Evolutionary conservation across 1,140 invertebrate genomes (phyloP), one percentile per base, ranked within the genome.

Genomic region (Drosophila dunni): DNA sequence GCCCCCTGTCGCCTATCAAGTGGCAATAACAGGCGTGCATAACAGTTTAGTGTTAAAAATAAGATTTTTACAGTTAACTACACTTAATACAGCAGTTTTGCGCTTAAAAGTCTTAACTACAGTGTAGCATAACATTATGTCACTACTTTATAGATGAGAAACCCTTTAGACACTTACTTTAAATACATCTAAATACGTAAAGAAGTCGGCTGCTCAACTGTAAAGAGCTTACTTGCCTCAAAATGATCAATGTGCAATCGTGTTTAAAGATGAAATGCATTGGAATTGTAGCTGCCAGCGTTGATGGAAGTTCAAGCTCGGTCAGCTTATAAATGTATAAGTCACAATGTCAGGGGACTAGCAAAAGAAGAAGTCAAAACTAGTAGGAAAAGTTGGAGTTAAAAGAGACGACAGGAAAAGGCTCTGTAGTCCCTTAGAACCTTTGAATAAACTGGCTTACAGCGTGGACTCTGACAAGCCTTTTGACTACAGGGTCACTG

Each of bases 271-370:
- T 6, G 53, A 15, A 61, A 36, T 46, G 44, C 58, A 58, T 58
- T 58, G 7, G 20, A 45, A 10, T 36, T 45, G 36, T 36, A 42
- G 34, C 42, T 57, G 54, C 3, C 24, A 57, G 24, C 3, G 24
- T 34, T 53, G 29, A 24, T 20, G 13, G 20, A 42, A 66, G 50
- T 34, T 67, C 29, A 54, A 69, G 24, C 46, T 60, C 36, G 40
- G 17, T 13, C 45, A 63, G 46, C 60, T 65, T 75, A 71, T 45
- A 60, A 75, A 71, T 75, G 68, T 75, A 71, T 75, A 75, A 75
- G 73, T 48, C 73, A 75, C 68, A 75, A 75, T 75, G 73, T 75
- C 73, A 75, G 46, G 73, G 61, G 73, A 75, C 17, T 20, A 20
- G n/a, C 45, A 50, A 45, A 53, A 11, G 5, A 29, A 29, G 24